Conservation (phyloP, 2,113 vertebrate species). For the Neolamprologus hecqui region DNA sequence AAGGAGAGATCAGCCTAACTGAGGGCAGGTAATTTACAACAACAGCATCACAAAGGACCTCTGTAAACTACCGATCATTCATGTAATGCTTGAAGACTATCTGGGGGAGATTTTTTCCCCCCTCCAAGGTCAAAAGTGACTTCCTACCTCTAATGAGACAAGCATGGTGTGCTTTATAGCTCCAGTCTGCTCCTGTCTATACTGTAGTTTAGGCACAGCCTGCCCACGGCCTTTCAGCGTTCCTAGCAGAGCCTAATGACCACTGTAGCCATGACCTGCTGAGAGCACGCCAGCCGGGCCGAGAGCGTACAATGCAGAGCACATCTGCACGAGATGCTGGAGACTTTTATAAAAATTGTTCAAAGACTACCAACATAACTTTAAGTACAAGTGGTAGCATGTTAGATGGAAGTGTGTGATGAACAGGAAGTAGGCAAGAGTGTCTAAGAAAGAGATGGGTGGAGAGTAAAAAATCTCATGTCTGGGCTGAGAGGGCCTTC, state of each 20-base stretch:
- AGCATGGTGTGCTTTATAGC: conserved; percentile 34
- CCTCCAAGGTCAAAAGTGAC: conserved; percentile 11
- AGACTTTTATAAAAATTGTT: not conserved
- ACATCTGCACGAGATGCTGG: not conserved
- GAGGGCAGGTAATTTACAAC: not conserved
- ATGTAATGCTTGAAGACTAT: not conserved
- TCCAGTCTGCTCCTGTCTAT: conserved; percentile 12
- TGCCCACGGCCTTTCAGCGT: not conserved
- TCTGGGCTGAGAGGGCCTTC: conserved; percentile 41
- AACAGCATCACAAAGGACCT: not conserved
- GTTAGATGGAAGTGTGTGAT: conserved; percentile 5
- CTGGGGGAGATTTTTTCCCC: not conserved
- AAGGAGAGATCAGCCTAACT: not conserved
- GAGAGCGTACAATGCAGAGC: not conserved
- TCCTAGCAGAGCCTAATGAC: conserved; percentile 38
- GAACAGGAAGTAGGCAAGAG: conserved; percentile 10
- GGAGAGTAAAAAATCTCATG: conserved; percentile 42
- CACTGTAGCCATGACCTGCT: conserved; percentile 35
- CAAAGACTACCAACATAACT: not conserved
- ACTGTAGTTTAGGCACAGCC: not conserved
- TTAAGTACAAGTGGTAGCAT: not conserved
- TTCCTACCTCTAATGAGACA: conserved; percentile 47
- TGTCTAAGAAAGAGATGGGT: conserved; percentile 21
- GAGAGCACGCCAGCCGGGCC: conserved; percentile 1
- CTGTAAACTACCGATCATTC: not conserved